Percentiles rank a stretch among this genome's conserved stretches.
Conservation (phyloP, 2,797 vertebrate genomes). For the Ctenosaura bakeri region DNA sequence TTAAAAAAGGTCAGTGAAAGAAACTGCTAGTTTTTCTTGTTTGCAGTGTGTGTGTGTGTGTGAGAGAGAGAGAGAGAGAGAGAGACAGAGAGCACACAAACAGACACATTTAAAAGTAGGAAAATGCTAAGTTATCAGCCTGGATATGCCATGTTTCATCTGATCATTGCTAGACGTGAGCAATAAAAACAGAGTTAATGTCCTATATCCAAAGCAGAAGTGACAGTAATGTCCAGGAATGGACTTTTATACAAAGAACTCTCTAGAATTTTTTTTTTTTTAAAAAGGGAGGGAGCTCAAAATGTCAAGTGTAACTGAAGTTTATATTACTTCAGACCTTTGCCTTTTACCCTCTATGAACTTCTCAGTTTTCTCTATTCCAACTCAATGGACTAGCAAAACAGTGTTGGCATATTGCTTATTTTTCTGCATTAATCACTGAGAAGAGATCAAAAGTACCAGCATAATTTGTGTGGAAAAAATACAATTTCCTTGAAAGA, state of each 20-base stretch:
- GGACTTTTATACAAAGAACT: conserved; percentile 67
- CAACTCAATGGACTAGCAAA: conserved; percentile 5
- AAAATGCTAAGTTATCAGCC: conserved; percentile 67
- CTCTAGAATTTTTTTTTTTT: no score
- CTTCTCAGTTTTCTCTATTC: neutral
- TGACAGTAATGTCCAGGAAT: conserved; percentile 68
- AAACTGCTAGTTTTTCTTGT: neutral
- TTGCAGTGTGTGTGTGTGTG: neutral
- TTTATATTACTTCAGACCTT: conserved; percentile 63
- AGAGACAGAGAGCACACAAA: no score
- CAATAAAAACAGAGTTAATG: conserved; percentile 69
- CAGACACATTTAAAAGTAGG: conserved; percentile 47
- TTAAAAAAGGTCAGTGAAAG: neutral
- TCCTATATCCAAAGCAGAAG: conserved; percentile 61
- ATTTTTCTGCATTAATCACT: neutral
- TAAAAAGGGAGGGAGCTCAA: conserved; percentile 48
- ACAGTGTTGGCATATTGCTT: neutral
- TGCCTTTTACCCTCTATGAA: conserved; percentile 35
- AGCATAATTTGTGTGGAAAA: conserved; percentile 1
- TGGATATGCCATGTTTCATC: conserved; percentile 65
- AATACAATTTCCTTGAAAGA: neutral
- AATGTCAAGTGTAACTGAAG: conserved; percentile 65
- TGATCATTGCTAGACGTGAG: conserved; percentile 60
- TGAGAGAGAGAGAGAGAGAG: neutral
- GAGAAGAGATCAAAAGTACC: conserved; percentile 7